phyloP scores from a whole-genome alignment of 2,888 invertebrate genomes.

The Watsonalla cultraria region DNA sequence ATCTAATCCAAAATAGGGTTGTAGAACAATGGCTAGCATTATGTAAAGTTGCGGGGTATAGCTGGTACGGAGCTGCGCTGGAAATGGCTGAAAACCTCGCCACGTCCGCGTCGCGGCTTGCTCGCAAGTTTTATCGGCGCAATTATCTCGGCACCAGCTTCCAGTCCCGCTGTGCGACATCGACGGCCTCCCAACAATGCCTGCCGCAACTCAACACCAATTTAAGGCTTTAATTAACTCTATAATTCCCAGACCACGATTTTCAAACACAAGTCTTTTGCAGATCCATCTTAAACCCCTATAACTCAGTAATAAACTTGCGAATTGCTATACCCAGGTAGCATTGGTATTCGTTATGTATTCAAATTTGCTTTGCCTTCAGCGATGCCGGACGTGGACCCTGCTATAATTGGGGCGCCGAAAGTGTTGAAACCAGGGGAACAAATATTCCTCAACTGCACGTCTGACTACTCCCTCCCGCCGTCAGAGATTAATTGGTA shows the following conservation, averaged over 20 bases:
- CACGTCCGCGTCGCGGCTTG: slow-evolving; percentile 13
- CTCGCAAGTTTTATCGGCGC: slow-evolving; percentile 37
- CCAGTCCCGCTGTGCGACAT: slow-evolving; percentile 20
- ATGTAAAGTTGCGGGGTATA: not conserved
- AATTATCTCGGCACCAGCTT: slow-evolving; percentile 34
- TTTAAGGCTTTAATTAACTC: slow-evolving; percentile 44
- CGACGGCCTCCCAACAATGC: slow-evolving; percentile 34
- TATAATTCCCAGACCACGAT: slow-evolving; percentile 22
- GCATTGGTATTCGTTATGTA: slow-evolving; percentile 33
- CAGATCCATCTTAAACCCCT: slow-evolving; percentile 22
- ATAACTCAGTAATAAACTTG: slow-evolving; percentile 24
- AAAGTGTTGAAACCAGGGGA: slow-evolving; percentile 68
- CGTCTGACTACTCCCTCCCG: slow-evolving; percentile 67
- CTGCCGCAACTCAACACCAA: slow-evolving; percentile 27
- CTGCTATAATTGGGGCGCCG: slow-evolving; percentile 62
- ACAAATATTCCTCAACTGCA: slow-evolving; percentile 66
- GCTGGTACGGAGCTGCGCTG: not conserved
- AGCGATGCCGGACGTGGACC: slow-evolving; percentile 69
- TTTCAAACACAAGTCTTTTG: slow-evolving; percentile 27
- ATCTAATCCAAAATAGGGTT: not conserved
- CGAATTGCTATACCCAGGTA: slow-evolving; percentile 13
- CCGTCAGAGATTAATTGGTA: slow-evolving; percentile 73
- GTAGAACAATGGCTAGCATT: not conserved
- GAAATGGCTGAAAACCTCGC: not conserved
- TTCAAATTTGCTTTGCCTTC: slow-evolving; percentile 47